Evolutionary conservation across 2,888 invertebrate genomes (phyloP).

Genomic region (Acronicta alni): DNA sequence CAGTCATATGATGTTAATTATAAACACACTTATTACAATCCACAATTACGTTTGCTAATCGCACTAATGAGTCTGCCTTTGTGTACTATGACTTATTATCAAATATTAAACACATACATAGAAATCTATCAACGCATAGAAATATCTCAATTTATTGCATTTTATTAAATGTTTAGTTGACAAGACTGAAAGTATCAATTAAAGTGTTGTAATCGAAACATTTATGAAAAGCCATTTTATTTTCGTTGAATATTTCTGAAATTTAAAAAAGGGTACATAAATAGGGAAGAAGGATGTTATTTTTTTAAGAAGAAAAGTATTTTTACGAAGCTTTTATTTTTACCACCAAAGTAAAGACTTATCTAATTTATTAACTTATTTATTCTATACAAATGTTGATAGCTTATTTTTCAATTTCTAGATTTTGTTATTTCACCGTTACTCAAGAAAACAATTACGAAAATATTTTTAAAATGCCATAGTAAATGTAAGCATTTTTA

Average conservation of each 20-base stretch:
- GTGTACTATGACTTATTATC: conserved; percentile 15
- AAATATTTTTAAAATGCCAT: conserved; percentile 81
- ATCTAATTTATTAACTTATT: conserved; percentile 69
- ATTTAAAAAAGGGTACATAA: background rate
- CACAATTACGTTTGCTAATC: conserved; percentile 52
- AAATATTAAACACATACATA: background rate
- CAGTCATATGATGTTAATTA: conserved; percentile 51
- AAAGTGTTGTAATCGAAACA: background rate
- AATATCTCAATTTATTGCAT: background rate
- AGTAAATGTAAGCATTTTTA: conserved; percentile 84
- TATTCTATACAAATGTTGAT: conserved; percentile 66
- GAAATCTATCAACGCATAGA: background rate
- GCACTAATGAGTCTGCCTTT: conserved; percentile 21
- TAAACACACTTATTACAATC: too few relatives aligned
- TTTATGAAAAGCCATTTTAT: background rate
- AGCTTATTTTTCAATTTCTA: conserved; percentile 40
- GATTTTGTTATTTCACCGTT: conserved; percentile 40
- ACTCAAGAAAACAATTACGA: conserved; percentile 42
- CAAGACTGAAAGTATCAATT: background rate
- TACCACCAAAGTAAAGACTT: conserved; percentile 82
- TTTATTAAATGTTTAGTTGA: background rate
- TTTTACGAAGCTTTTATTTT: conserved; percentile 49
- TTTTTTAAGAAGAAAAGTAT: conserved; percentile 4
- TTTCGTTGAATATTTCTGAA: background rate
- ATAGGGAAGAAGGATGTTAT: too few relatives aligned